phyloP scores from a whole-genome alignment of 2,797 vertebrate species.

The Molossus alvarezi region DNA sequence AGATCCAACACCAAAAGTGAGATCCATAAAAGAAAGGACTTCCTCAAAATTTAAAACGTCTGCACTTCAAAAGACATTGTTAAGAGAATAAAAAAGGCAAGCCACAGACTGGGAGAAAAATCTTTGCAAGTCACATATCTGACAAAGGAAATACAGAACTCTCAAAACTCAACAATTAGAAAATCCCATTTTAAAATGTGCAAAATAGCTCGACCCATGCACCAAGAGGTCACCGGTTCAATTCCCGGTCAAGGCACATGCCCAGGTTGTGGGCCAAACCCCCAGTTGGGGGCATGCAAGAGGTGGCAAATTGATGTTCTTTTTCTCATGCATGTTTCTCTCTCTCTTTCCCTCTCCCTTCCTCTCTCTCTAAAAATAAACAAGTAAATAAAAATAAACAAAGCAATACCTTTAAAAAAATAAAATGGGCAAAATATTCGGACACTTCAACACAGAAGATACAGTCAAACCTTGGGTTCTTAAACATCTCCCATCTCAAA shows the following conservation, averaged over 20 bases:
- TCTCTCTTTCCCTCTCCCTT: no score
- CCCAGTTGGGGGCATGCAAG: no score
- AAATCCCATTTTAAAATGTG: constrained; percentile 55
- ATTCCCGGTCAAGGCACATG: no score
- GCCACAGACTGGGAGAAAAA: constrained; percentile 48
- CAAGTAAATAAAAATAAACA: background rate
- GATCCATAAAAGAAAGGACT: constrained; percentile 37
- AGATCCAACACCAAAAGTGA: background rate
- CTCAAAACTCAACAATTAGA: constrained; percentile 16
- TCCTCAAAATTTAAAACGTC: constrained; percentile 61
- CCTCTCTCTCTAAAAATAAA: no score
- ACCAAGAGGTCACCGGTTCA: background rate
- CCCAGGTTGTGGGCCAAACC: no score
- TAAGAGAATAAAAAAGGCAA: constrained; percentile 64
- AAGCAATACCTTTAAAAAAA: background rate
- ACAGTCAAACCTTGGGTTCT: no score
- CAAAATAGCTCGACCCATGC: constrained; percentile 14
- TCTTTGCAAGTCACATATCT: background rate
- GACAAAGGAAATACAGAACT: background rate
- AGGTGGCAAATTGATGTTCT: no score
- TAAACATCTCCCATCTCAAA: no score
- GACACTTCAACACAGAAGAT: no score
- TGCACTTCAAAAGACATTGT: constrained; percentile 49
- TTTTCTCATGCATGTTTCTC: no score
- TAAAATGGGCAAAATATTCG: no score